These are phyloP conservation scores for Cinclus mexicanus DNA, from an alignment of 2,113 vertebrate genomes.

Conservation along the genomic window DNA sequence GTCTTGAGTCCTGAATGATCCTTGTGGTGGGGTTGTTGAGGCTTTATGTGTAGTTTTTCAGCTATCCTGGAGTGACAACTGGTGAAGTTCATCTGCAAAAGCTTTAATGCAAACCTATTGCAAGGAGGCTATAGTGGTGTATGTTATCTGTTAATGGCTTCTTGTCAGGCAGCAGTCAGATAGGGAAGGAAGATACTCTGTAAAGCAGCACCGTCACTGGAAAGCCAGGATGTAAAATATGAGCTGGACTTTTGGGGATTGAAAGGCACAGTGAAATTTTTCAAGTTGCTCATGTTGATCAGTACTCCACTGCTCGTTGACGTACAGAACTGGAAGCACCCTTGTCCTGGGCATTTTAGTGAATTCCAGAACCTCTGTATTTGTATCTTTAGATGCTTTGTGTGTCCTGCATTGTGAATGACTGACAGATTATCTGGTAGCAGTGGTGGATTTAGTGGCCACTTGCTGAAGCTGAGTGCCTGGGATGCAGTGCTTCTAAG, in stretches of 20 bases:
- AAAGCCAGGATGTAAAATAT: neutral
- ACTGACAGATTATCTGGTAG: neutral
- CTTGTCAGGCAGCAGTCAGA: neutral
- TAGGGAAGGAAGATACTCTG: neutral
- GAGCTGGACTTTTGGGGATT: neutral
- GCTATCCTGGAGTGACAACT: neutral
- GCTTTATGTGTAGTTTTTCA: neutral
- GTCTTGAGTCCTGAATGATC: neutral
- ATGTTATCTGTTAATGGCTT: neutral
- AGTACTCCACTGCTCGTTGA: neutral
- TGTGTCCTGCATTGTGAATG: neutral
- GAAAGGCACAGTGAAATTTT: neutral
- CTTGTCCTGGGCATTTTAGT: neutral
- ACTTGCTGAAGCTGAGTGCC: neutral
- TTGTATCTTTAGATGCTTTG: neutral
- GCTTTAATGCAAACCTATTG: neutral
- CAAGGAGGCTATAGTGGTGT: neutral
- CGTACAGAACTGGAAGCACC: neutral
- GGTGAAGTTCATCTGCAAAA: neutral
- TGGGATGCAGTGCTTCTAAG: neutral
- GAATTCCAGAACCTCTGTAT: neutral
- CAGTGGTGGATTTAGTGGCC: neutral
- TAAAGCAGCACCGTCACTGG: neutral
- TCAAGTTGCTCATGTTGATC: neutral
- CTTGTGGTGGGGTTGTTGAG: neutral